Evolutionary conservation across 1,140 invertebrate species (phyloP).

Genomic region (Tetragnatha versicolor): DNA sequence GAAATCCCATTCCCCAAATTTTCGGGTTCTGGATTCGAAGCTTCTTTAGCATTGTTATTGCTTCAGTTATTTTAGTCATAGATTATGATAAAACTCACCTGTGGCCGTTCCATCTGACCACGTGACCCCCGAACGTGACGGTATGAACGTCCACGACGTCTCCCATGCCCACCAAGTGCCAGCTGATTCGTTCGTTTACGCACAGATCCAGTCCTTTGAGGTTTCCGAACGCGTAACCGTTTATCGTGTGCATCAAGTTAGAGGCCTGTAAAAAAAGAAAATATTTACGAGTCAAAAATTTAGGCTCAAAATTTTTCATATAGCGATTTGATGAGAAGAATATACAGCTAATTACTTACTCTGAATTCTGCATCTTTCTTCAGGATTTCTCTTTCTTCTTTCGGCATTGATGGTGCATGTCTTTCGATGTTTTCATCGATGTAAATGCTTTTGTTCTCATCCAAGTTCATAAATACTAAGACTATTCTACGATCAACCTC

Average conservation of each 20-base stretch:
- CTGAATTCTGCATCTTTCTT: conserved; percentile 52
- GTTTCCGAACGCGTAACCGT: conserved; percentile 61
- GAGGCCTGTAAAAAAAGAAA: conserved; percentile 20
- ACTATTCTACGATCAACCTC: conserved; percentile 57
- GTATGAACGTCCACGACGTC: conserved; percentile 58
- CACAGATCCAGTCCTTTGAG: conserved; percentile 59
- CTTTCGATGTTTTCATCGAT: conserved; percentile 57
- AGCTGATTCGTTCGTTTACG: conserved; percentile 58
- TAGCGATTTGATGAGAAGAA: too few relatives aligned
- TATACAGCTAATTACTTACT: conserved; percentile 31
- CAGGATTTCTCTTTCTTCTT: conserved; percentile 34
- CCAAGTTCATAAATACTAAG: conserved; percentile 58
- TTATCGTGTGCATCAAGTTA: conserved; percentile 58
- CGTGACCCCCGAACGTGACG: conserved; percentile 58
- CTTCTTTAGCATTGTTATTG: too few relatives aligned
- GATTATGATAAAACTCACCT: conserved; percentile 57
- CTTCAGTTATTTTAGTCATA: too few relatives aligned
- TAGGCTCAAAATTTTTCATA: too few relatives aligned
- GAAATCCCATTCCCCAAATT: too few relatives aligned
- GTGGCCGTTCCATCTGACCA: conserved; percentile 55
- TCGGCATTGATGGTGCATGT: conserved; percentile 17
- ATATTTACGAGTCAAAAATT: too few relatives aligned
- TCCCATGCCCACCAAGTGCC: conserved; percentile 61
- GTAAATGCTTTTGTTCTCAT: conserved; percentile 60
- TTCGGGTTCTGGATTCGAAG: too few relatives aligned